Evolutionary conservation across 2,888 invertebrate genomes (phyloP), one percentile per base, ranked within the genome.

Genomic region (Cosmorhoe ocellata): DNA sequence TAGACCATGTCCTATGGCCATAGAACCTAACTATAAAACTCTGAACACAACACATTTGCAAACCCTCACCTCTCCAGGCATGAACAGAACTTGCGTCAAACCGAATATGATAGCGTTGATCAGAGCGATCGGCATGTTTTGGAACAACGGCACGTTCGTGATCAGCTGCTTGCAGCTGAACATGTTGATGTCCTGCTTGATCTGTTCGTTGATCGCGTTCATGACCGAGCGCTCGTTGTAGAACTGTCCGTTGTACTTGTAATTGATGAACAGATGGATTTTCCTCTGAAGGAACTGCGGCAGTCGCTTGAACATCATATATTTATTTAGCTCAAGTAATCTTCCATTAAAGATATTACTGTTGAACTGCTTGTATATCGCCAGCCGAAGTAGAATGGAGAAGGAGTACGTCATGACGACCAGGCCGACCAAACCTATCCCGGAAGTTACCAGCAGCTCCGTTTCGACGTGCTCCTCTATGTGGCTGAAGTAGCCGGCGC

Each of bases 151-250:
- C 6, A 92, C 92, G 28, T 86, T 91, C 57, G 90, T 77, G 3
- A 93, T 83, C 24, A 93, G 72, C 28, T 81, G 76, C 59, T 85
- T 88, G 62, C 92, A 92, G 24, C 89, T 86, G 64, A 91, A 83
- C 64, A 92, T 74, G 46, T 91, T 90, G 11, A 93, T 91, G 56
- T 93, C 92, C 56, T 91, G 79, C 34, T 87, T 81, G 32, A 91
- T 79, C 51, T 83, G 82, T 53, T 84, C 86, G 22, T 82, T 81
- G 7, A 85, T 72, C 1, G 82, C 82, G 27, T 62, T 69, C 63
- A 74, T 43, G 7, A 85, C 81, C 1, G 61, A 59, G 1, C 58
- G 52, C 58, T 85, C 84, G 50, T 81, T 75, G 56, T 76, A 82
- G 38, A 73, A 82, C 22, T 69, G 71, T 1, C 76, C 80, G 44